Conservation (phyloP, 2,113 vertebrate genomes). For the Seriola quinqueradiata region DNA sequence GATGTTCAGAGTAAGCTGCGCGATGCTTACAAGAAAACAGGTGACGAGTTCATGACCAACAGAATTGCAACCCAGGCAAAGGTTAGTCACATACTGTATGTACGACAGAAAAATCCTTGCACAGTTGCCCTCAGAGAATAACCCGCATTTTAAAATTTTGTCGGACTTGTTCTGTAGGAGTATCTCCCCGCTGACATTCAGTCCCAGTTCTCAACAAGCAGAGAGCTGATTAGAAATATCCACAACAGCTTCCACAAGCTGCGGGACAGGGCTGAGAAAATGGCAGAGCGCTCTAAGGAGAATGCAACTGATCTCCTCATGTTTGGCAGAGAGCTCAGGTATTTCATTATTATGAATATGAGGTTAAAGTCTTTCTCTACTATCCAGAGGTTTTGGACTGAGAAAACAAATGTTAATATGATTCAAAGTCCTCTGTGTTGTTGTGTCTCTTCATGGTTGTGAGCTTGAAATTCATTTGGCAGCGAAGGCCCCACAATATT, state of each 20-base stretch:
- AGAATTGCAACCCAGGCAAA: constrained; percentile 92
- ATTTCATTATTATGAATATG: constrained; percentile 43
- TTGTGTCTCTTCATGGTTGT: constrained; percentile 30
- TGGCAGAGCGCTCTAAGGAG: constrained; percentile 91
- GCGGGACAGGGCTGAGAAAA: constrained; percentile 91
- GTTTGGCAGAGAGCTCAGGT: constrained; percentile 96
- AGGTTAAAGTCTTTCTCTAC: constrained; percentile 7
- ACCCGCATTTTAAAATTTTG: neutral
- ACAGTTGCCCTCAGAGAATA: neutral
- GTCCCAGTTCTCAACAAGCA: constrained; percentile 91
- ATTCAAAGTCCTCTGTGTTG: constrained; percentile 13
- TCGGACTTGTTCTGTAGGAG: constrained; percentile 83
- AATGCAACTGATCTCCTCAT: constrained; percentile 93
- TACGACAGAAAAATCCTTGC: neutral
- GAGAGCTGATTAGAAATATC: constrained; percentile 94
- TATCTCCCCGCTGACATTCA: constrained; percentile 95
- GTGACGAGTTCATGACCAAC: constrained; percentile 96
- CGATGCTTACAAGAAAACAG: constrained; percentile 90
- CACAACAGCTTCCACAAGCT: constrained; percentile 95
- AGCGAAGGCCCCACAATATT: constrained; percentile 13
- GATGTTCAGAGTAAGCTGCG: constrained; percentile 94
- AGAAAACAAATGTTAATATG: constrained; percentile 23
- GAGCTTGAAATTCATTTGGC: constrained; percentile 41
- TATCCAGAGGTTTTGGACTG: constrained; percentile 16
- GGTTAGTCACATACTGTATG: constrained; percentile 69